phyloP scores from a whole-genome alignment of 2,888 invertebrate genomes.

The Malthinus flaveolus region DNA sequence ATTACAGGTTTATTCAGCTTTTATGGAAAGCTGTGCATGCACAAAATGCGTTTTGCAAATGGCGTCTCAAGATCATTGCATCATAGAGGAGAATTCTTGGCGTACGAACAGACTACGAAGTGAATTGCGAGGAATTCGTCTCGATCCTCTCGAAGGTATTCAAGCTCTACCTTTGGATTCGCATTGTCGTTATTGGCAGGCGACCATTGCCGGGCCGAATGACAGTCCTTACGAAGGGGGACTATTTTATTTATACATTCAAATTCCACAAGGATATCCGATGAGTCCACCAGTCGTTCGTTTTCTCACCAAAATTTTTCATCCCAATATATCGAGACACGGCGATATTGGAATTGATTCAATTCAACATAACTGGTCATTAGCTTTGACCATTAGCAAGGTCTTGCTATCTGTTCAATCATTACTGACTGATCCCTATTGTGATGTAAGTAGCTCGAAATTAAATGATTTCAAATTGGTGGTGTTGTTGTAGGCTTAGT shows the following conservation, averaged over 20 bases:
- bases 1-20: constrained; percentile 65
- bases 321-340: constrained; percentile 93
- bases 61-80: constrained; percentile 70
- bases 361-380: constrained; percentile 95
- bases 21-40: constrained; percentile 82
- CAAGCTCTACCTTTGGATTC: constrained; percentile 79
- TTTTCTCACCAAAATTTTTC: constrained; percentile 90
- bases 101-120: constrained; percentile 76
- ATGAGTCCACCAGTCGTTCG: constrained; percentile 90
- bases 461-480: not conserved
- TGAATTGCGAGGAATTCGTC: constrained; percentile 71
- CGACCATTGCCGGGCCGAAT: constrained; percentile 86
- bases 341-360: constrained; percentile 96
- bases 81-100: constrained; percentile 78
- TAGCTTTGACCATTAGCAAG: constrained; percentile 88
- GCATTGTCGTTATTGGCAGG: constrained; percentile 90
- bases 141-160: constrained; percentile 85
- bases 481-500: too few relatives aligned
- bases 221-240: constrained; percentile 96
- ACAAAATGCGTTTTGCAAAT: constrained; percentile 85
- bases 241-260: constrained; percentile 86
- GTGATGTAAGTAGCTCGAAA: constrained; percentile 67
- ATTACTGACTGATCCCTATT: constrained; percentile 86
- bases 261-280: constrained; percentile 87
- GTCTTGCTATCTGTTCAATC: constrained; percentile 87